Evolutionary conservation across 1,140 invertebrate species (phyloP), one percentile per base, ranked within the genome.

Genomic region (Euglossa dilemma): DNA sequence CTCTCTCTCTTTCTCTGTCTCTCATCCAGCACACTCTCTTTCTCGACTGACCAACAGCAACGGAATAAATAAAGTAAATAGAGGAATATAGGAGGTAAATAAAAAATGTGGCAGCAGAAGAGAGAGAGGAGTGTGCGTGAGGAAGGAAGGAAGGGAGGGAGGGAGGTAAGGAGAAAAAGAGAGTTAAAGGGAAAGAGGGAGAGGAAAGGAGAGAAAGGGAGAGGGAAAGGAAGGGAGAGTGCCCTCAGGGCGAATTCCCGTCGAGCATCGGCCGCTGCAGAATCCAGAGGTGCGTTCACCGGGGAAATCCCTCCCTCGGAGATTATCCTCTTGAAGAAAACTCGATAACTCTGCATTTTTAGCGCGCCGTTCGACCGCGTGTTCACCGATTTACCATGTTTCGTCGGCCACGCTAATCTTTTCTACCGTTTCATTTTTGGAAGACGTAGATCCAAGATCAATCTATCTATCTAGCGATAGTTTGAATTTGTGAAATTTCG

Each of bases 221-320:
- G 61, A 67, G 72, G 61, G 72, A 67, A 63, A 57, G 80, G 66
- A 63, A 77, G 70, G 70, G 78, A 80, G 78, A 80, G 85, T 86
- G 77, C 83, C 89, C 85, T 80, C 74, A 78, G 86, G 85, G 86
- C 76, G 73, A 91, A 92, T 92, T 90, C 86, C 89, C 87, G 79
- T 72, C 81, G 87, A 79, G 61, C 70, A 78, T 87, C 74, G 75
- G 63, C 76, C 54, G 25, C 56, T 76, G 80, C 56, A 86, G 83
- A 85, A 85, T 84, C 69, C 67, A 84, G 73, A 74, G 43, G 64
- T 71, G 57, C 69, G 61, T 78, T 83, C 52, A 85, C 79, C 83
- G 81, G 43, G 73, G 61, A 83, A 87, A 86, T 70, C 25, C 56
- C 83, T 84, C 75, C 81, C 81, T 63, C 75, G 45, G 66, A 83